phyloP scores from a whole-genome alignment of 2,113 vertebrate species.

The Australoheros scitulus region DNA sequence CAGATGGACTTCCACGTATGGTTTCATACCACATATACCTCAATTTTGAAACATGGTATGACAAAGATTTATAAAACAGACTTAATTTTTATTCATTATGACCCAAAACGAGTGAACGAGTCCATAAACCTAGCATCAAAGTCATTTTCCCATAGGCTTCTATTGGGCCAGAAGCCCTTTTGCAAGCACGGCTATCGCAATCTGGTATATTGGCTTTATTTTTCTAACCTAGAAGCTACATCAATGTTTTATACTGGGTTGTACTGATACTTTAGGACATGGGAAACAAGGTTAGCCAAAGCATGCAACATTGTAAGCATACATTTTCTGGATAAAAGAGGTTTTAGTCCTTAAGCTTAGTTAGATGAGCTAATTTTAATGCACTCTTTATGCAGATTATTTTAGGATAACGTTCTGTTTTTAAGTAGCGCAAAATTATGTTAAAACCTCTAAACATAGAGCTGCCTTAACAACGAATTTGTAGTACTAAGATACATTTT shows the following conservation, averaged over 20 bases:
- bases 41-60: too few species aligned
- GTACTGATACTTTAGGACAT: neutral
- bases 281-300: neutral
- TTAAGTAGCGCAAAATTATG: too few species aligned
- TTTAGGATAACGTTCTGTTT: too few species aligned
- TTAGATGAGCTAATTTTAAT: neutral
- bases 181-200: neutral
- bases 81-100: too few species aligned
- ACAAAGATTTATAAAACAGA: too few species aligned
- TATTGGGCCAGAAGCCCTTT: neutral
- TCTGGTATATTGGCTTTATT: neutral
- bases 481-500: neutral
- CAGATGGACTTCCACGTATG: too few species aligned
- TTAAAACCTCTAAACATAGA: neutral
- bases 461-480: too few species aligned
- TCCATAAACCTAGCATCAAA: too few species aligned
- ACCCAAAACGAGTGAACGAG: too few species aligned
- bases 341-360: neutral
- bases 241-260: neutral
- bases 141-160: too few species aligned
- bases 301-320: neutral
- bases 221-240: neutral
- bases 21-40: too few species aligned
- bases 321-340: neutral
- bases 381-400: neutral